Conservation (phyloP, 2,113 vertebrate species). For the Ailuropoda melanoleuca region DNA sequence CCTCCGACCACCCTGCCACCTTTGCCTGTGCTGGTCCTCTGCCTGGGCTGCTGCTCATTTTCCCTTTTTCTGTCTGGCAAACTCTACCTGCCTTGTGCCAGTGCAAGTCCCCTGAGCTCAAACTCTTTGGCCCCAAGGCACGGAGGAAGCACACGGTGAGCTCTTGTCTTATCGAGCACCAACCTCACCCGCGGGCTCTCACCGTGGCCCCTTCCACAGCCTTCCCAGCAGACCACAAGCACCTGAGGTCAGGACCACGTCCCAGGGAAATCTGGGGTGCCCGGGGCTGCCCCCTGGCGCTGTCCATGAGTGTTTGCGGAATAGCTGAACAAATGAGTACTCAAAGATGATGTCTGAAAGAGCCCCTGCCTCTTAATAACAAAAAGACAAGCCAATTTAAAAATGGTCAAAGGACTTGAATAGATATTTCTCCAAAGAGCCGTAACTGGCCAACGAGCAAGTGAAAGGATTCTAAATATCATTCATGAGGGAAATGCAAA, state of each 20-base stretch:
- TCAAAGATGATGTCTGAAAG: rapidly evolving
- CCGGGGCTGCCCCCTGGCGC: rapidly evolving
- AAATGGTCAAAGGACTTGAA: neutral
- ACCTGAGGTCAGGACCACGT: neutral
- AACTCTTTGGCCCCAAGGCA: neutral
- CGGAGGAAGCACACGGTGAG: rapidly evolving
- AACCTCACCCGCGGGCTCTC: neutral
- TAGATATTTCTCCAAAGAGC: neutral
- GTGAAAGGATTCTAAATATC: rapidly evolving
- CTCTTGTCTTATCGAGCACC: neutral
- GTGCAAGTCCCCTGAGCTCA: neutral
- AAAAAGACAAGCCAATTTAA: rapidly evolving
- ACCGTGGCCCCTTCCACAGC: rapidly evolving
- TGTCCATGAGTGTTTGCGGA: rapidly evolving
- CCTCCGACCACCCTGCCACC: neutral
- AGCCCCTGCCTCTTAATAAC: rapidly evolving
- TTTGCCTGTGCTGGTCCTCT: neutral
- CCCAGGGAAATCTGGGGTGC: neutral
- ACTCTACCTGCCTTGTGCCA: neutral
- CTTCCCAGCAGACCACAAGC: neutral
- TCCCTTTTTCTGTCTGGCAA: neutral
- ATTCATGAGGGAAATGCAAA: rapidly evolving
- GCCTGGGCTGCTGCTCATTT: neutral
- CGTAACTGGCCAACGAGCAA: rapidly evolving
- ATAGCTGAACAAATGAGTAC: rapidly evolving